These are phyloP conservation scores for Gonioctena quinquepunctata DNA, from an alignment of 1,140 invertebrate genomes.

Conservation along the genomic window DNA sequence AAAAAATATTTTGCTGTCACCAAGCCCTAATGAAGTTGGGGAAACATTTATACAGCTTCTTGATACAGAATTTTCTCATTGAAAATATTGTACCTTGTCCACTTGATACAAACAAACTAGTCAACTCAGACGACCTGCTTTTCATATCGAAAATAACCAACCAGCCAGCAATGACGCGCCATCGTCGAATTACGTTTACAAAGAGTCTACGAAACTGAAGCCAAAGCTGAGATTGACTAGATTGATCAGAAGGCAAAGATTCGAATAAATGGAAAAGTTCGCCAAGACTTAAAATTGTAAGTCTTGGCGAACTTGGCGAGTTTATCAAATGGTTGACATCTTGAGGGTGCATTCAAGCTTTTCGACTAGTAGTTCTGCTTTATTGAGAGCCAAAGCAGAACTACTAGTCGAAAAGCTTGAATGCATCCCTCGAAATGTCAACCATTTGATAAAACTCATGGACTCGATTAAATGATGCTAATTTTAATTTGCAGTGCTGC, in stretches of 20 bases:
- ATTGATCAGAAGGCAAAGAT: slow-evolving; percentile 30
- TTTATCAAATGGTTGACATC: slow-evolving; percentile 39
- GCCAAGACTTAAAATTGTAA: slow-evolving; percentile 31
- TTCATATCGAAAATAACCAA: slow-evolving; percentile 36
- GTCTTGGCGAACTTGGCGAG: slow-evolving; percentile 16
- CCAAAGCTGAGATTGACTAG: slow-evolving; percentile 33
- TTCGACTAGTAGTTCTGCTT: slow-evolving; percentile 35
- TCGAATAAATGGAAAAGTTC: slow-evolving; percentile 44
- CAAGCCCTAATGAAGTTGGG: slow-evolving; percentile 11
- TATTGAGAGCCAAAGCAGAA: slow-evolving; percentile 38
- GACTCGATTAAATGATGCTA: slow-evolving; percentile 29
- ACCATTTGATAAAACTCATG: slow-evolving; percentile 37
- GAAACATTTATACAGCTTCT: slow-evolving; percentile 16
- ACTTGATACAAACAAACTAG: slow-evolving; percentile 29
- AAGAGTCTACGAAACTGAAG: slow-evolving; percentile 32
- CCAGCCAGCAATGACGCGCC: slow-evolving; percentile 5
- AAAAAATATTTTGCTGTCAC: slow-evolving; percentile 25
- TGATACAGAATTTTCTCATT: slow-evolving; percentile 33
- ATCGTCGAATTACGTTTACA: slow-evolving; percentile 36
- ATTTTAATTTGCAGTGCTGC: slow-evolving; percentile 37
- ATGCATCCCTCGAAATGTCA: slow-evolving; percentile 33
- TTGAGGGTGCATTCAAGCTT: slow-evolving; percentile 29
- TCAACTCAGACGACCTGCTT: slow-evolving; percentile 33
- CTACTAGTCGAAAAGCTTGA: slow-evolving; percentile 34
- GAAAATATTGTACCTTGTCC: slow-evolving; percentile 19